These are phyloP conservation scores for Trichechus manatus DNA, from an alignment of 2,113 vertebrate species.

Conservation along the genomic window DNA sequence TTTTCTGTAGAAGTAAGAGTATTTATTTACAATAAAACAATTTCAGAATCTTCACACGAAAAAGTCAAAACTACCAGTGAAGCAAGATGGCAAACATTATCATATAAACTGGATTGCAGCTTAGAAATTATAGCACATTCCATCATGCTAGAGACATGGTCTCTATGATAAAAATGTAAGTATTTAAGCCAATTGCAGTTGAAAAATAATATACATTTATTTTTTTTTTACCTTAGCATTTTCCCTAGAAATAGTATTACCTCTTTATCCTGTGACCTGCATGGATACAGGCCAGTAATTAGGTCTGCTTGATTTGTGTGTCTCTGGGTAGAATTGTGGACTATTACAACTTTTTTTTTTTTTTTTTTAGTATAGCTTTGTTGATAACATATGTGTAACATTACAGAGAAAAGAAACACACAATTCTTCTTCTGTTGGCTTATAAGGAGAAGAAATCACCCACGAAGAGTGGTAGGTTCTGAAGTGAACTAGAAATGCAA, in stretches of 20 bases:
- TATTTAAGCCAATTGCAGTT: neutral
- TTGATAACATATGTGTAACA: too few relatives aligned
- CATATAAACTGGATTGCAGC: neutral
- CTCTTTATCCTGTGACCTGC: neutral
- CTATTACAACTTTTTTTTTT: neutral
- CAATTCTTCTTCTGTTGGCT: neutral
- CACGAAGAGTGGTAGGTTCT: neutral
- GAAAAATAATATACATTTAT: neutral
- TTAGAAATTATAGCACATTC: neutral
- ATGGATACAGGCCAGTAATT: rapidly evolving
- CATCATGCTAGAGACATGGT: neutral
- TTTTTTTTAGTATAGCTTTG: neutral
- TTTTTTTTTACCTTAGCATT: neutral
- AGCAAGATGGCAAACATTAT: neutral
- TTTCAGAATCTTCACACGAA: neutral
- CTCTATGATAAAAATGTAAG: neutral
- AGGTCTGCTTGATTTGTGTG: neutral
- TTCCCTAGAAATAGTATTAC: neutral
- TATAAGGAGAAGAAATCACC: neutral
- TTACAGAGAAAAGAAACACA: neutral
- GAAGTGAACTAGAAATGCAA: neutral
- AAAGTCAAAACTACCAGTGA: neutral
- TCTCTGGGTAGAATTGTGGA: neutral
- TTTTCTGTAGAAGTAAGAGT: neutral
- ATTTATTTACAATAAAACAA: neutral